Percentiles rank a stretch among this genome's conserved stretches.
Conservation (phyloP, 2,797 vertebrate species). For the Lagorchestes hirsutus region DNA sequence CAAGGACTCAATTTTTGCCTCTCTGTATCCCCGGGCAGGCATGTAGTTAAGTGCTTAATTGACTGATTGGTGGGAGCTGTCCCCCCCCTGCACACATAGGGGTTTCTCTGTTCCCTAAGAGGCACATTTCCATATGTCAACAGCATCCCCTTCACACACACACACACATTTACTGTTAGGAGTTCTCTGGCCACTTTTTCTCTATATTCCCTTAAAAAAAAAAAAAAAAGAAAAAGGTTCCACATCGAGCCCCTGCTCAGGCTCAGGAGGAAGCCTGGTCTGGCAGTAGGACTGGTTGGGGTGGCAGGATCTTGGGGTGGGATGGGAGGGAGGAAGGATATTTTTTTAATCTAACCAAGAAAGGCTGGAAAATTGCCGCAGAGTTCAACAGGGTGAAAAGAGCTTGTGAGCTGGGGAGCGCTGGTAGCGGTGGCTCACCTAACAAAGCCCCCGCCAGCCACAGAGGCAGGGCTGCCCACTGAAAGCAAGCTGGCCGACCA, state of each 20-base stretch:
- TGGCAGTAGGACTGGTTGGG: background rate
- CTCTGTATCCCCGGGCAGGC: background rate
- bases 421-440: conserved; percentile 84
- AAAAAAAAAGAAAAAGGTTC: background rate
- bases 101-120: background rate
- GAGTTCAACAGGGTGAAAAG: conserved; percentile 49
- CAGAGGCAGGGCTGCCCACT: conserved; percentile 83
- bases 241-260: background rate
- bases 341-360: background rate
- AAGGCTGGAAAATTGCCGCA: conserved; percentile 20
- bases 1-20: background rate
- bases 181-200: background rate
- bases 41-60: background rate
- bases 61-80: background rate
- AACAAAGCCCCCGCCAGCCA: conserved; percentile 87
- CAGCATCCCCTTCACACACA: too few relatives aligned
- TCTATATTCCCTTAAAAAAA: background rate
- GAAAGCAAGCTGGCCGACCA: conserved; percentile 89
- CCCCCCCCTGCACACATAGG: background rate
- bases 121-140: background rate
- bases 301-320: background rate
- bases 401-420: conserved; percentile 79
- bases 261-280: fast-evolving
- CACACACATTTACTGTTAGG: background rate
- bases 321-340: too few relatives aligned